Conservation (phyloP, 2,113 vertebrate genomes). For the Potamarius usumacintae region DNA sequence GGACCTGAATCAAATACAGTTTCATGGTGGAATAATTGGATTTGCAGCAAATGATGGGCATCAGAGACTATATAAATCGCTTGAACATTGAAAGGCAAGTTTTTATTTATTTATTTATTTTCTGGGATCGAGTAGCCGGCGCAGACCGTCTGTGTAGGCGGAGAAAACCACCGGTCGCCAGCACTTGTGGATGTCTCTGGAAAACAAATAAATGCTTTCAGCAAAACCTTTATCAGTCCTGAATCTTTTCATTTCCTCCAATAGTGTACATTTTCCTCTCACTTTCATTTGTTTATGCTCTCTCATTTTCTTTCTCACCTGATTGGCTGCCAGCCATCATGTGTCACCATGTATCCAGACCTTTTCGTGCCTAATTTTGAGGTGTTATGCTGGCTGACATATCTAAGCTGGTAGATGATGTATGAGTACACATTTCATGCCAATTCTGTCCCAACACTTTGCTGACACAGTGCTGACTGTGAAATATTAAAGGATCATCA, state of each 20-base stretch:
- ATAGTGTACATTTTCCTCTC: not conserved
- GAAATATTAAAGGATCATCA: not conserved
- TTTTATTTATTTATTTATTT: too few species aligned
- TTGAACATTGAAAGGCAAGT: too few species aligned
- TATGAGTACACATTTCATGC: not conserved
- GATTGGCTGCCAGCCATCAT: not conserved
- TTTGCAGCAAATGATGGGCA: too few species aligned
- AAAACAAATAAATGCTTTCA: not conserved
- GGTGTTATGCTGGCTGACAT: not conserved
- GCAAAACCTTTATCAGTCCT: too few species aligned
- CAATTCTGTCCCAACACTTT: not conserved
- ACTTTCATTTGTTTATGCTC: not conserved
- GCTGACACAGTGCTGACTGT: not conserved
- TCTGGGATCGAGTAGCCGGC: too few species aligned
- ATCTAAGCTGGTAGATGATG: not conserved
- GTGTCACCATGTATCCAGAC: not conserved
- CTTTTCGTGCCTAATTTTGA: not conserved
- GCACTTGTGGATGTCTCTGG: too few species aligned
- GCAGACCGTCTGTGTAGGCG: too few species aligned
- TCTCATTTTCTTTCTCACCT: not conserved
- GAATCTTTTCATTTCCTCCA: too few species aligned
- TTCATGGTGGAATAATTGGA: too few species aligned
- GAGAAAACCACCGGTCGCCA: too few species aligned
- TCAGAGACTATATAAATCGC: too few species aligned
- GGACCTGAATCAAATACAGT: too few species aligned